Base-by-base conservation (phyloP, 2,888 invertebrate genomes). In the Mythimna loreyi region DNA sequence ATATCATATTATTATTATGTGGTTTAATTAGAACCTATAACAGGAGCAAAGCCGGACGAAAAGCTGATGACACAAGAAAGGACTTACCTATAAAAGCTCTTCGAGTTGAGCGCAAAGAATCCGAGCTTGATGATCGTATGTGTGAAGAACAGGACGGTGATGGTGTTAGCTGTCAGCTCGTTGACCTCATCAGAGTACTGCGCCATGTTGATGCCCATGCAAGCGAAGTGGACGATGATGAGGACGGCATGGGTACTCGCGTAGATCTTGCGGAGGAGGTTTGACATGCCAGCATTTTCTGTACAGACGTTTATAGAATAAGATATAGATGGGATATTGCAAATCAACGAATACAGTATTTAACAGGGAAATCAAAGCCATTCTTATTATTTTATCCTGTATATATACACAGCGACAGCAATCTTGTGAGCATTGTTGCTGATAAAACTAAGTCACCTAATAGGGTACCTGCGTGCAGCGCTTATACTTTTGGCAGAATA, bases 121-220 rank as follows among this genome's bases (percentile, higher is more conserved):
- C 96, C 78, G 80, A 97, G 94, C 90, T 98, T 98, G 45, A 98
- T 97, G 47, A 98, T 87, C 67, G 97, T 96, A 86, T 98, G 98
- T 0, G 97, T 96, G 90, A 98, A 98, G 93, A 98, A 98, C 19
- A 98, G 94, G 0, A 97, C 96, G 0, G 98, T 98, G 75, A 98
- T 98, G 45, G 98, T 98, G 81, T 98, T 98, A 5, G 98, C 97
- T 0, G 97, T 97, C 62, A 97, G 89, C 82, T 97, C 97, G 87
- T 98, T 98, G 30, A 98, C 97, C 86, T 98, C 98, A 33, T 97
- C 97, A 1, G 97, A 96, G 89, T 98, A 97, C 63, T 96, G 83
- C 0, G 97, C 96, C 95, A 98, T 95, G 90, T 98, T 98, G 69
- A 97, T 94, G 4, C 96, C 96, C 88, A 97, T 96, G 47, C 96